Percentiles rank a stretch among this genome's conserved stretches.
These are phyloP conservation scores for Apus apus DNA, from an alignment of 2,113 vertebrate genomes.

Conservation along the genomic window DNA sequence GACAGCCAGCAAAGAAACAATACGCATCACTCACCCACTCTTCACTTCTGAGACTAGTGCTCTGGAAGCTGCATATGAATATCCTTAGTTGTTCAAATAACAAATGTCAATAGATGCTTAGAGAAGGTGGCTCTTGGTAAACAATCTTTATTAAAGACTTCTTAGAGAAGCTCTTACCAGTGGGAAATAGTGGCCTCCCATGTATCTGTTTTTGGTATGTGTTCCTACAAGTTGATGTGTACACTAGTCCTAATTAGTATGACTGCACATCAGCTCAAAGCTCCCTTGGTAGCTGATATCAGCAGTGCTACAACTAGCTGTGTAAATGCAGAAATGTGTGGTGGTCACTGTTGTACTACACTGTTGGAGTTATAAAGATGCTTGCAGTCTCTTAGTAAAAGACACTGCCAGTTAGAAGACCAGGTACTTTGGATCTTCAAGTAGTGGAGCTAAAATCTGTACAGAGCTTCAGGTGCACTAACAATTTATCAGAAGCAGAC, in stretches of 20 bases:
- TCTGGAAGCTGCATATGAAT: constrained; percentile 27
- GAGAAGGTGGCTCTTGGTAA: background rate
- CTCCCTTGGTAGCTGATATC: background rate
- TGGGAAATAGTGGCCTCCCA: background rate
- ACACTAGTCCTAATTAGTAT: background rate
- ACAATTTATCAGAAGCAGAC: background rate
- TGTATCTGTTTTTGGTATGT: background rate
- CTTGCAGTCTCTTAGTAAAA: background rate
- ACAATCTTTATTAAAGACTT: constrained; percentile 8
- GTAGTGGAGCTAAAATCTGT: background rate
- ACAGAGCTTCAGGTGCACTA: background rate
- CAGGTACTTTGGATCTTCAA: background rate
- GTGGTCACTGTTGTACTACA: background rate
- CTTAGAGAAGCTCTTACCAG: background rate
- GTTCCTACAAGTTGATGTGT: background rate
- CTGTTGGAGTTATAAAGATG: background rate
- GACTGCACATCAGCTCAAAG: background rate
- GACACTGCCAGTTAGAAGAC: background rate
- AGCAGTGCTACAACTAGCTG: background rate
- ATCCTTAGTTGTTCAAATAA: background rate
- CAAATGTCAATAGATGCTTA: background rate
- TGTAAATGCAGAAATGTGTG: background rate
- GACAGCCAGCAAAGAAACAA: background rate
- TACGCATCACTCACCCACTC: background rate
- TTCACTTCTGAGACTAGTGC: background rate